phyloP scores from a whole-genome alignment of 1,140 invertebrate genomes.

The Trichogramma pretiosum region DNA sequence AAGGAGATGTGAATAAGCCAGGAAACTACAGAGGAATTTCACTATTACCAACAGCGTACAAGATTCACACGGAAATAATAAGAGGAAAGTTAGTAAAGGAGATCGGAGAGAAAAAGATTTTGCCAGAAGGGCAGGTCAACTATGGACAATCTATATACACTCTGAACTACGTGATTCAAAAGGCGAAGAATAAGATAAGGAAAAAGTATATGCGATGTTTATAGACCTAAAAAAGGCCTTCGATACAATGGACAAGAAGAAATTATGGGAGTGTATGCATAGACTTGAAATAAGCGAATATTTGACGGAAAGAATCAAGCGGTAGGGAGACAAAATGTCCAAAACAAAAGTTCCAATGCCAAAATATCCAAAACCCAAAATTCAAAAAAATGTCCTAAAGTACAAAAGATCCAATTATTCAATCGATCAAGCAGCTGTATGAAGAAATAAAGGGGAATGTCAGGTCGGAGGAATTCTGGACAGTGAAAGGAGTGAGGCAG shows the following conservation, averaged over 20 bases:
- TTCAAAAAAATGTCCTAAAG: too few species aligned
- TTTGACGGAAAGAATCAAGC: slow-evolving; percentile 3
- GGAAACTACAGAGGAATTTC: slow-evolving; percentile 9
- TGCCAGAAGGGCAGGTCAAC: slow-evolving; percentile 6
- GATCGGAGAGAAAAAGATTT: neutral
- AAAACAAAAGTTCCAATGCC: too few species aligned
- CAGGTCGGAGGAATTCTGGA: too few species aligned
- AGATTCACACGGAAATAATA: neutral
- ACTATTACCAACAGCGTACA: too few species aligned
- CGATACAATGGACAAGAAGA: too few species aligned
- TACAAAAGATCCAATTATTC: too few species aligned
- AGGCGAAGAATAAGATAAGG: neutral
- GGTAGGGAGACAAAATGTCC: too few species aligned
- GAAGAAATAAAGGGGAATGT: too few species aligned
- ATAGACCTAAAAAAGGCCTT: slow-evolving; percentile 16
- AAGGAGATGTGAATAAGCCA: neutral
- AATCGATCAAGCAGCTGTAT: too few species aligned
- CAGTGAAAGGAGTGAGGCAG: too few species aligned
- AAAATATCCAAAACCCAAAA: too few species aligned
- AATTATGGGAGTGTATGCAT: slow-evolving; percentile 9
- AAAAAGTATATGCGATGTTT: slow-evolving; percentile 4
- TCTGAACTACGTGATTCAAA: slow-evolving; percentile 7
- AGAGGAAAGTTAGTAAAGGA: neutral
- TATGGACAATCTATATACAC: slow-evolving; percentile 14
- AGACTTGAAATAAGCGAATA: neutral